Evolutionary conservation across 1,140 invertebrate species (phyloP).

Genomic region (Ooceraea biroi): DNA sequence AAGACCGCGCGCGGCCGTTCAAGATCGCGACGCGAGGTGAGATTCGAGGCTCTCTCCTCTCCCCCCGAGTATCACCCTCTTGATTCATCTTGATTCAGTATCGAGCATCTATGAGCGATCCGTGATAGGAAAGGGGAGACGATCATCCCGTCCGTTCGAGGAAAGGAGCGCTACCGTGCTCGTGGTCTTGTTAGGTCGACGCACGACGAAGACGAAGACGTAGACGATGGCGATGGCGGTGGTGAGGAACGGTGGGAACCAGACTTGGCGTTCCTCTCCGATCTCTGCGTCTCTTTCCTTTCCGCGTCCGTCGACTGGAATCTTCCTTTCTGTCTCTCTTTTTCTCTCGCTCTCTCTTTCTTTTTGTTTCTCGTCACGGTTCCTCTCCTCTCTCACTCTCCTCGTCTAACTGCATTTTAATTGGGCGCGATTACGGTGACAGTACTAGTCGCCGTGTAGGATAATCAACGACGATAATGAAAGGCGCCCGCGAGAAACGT

Average conservation of each 20-base stretch:
- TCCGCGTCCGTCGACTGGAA: neutral
- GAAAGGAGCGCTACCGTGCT: conserved; percentile 58
- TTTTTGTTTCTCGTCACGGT: conserved; percentile 32
- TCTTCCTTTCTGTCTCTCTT: neutral
- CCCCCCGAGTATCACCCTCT: no score
- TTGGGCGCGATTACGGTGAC: conserved; percentile 80
- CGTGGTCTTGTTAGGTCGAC: conserved; percentile 77
- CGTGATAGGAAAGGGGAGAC: conserved; percentile 72
- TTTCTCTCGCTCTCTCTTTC: neutral
- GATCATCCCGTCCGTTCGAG: conserved; percentile 67
- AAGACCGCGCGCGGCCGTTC: neutral
- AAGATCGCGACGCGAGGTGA: conserved; percentile 32
- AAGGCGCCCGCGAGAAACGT: conserved; percentile 61
- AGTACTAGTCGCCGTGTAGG: conserved; percentile 69
- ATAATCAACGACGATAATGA: conserved; percentile 69
- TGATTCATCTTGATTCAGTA: conserved; percentile 45
- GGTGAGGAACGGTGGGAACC: conserved; percentile 75
- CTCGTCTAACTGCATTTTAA: conserved; percentile 79
- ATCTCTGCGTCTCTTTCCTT: neutral
- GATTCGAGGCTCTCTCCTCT: conserved; percentile 39
- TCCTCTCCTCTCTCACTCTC: conserved; percentile 44
- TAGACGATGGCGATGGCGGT: neutral
- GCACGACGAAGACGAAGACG: conserved; percentile 64
- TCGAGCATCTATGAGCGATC: conserved; percentile 75
- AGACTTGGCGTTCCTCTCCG: conserved; percentile 42